Evolutionary conservation across 2,113 vertebrate species (phyloP), one percentile per base, ranked within the genome.

Genomic region (Lophochroa leadbeateri): DNA sequence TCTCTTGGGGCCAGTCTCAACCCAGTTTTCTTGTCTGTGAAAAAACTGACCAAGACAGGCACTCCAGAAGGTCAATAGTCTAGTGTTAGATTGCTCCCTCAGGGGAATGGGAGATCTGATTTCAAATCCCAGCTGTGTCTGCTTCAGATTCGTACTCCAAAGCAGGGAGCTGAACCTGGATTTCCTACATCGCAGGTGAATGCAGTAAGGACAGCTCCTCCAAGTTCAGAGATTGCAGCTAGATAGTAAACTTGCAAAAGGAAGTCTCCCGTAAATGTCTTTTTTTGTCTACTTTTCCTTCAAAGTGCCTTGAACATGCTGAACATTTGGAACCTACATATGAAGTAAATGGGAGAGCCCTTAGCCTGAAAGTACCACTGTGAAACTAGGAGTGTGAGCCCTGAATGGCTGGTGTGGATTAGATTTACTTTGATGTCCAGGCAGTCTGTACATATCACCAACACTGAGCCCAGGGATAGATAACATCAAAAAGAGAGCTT

Each of bases 111-210:
- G 70, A 95, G 63, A 93, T 95, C 74, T 93, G 84, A 88, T 94
- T 94, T 96, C 90, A 96, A 88, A 96, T 91, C 93, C 84, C 84
- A 94, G 84, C 78, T 85, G 70, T 92, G 67, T 92, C 91, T 95
- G 75, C 41, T 79, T 82, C 74, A 91, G 71, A 82, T 82, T 63
- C 0, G 0, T 91, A 17, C 41, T 94, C 53, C 67, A 67, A 77
- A 85, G 81, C 49, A 76, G 57, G 33, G 70, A 88, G 49, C 31
- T 85, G 70, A 94, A 82, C 63, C 46, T 91, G 75, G 49, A 89
- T 90, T 90, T 91, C n/a, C 53, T 16, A 17, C 58, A 41, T 94
- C 84, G 57, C 49, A 65, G 67, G 21, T 87, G 65, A 49, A 25
- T 47, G 24, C 61, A 86, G 8, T 68, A 58, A 82, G 35, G 72